Evolutionary conservation across 30 jellyfish, hydroid and myxozoan species (phyloP), one percentile per base, ranked within the genome.

Genomic region (Nemopilema nomurai): DNA sequence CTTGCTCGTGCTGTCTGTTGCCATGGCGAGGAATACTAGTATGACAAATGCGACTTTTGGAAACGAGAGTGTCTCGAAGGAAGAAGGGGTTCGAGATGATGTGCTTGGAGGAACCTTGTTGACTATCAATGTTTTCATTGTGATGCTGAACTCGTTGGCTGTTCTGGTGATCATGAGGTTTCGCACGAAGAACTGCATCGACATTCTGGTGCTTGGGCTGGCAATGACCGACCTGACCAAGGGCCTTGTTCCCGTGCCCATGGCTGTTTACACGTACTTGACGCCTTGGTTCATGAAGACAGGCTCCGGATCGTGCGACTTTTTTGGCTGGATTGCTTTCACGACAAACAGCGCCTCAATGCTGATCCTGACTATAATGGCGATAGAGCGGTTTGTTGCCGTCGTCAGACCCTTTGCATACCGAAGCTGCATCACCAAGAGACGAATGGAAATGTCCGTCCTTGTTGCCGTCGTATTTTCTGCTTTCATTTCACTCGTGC

Each of bases 301-400:
- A 64, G 88, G 82, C 8, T 52, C 89, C 4, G 66, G 23, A 18
- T 88, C 87, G 17, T 91, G 98, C 57, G 89, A 91, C 29, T 91
- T 91, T 66, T 86, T 86, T 72, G 98, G 98, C 53, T 91, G 96
- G 94, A 91, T 91, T 27, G 98, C 98, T 0, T 91, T 91, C 67
- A 74, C 94, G 8, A 91, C 96, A 67, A 91, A 91, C 85, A 85
- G 96, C 28, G 95, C 89, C 0, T 86, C 98, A n/a, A 91, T 91
- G 98, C 92, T 91, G 51, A 86, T 91, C 16, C 82, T 91, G 24
- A 91, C 98, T 8, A 62, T 91, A 62, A 86, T 91, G 96, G 88
- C 98, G 67, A 71, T 91, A 53, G 98, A 91, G 80, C 82, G 98
- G 26, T 91, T 83, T 62, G 84, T 84, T 28, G 98, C 98, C 23